Evolutionary conservation across 2,113 vertebrate genomes (phyloP).

Genomic region (Laticauda colubrina): DNA sequence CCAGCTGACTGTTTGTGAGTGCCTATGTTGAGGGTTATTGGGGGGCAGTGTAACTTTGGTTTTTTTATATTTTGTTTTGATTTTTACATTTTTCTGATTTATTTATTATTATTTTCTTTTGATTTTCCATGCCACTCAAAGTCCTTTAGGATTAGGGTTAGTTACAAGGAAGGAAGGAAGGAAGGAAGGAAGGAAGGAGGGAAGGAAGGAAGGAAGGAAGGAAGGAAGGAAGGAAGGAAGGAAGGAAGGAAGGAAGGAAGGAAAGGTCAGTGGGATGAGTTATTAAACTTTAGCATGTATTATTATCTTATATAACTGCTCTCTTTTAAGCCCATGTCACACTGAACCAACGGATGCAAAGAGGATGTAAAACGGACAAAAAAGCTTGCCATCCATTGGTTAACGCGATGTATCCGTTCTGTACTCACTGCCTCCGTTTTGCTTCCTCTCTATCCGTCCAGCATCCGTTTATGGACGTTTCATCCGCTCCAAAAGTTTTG

Average conservation of each 20-base stretch:
- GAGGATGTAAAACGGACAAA: too few relatives aligned
- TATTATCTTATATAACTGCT: background rate
- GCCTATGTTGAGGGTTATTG: background rate
- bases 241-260: background rate
- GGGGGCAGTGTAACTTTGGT: background rate
- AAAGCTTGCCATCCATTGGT: too few relatives aligned
- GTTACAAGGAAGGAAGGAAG: background rate
- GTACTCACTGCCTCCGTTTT: too few relatives aligned
- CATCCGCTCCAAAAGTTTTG: too few relatives aligned
- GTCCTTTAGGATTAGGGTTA: background rate
- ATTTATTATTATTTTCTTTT: background rate
- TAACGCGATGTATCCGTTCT: too few relatives aligned
- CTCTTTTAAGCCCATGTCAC: too few relatives aligned
- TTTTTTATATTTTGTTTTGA: background rate
- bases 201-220: background rate
- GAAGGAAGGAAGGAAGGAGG: background rate
- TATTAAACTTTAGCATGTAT: background rate
- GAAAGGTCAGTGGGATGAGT: background rate
- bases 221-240: too few relatives aligned
- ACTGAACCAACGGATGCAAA: too few relatives aligned
- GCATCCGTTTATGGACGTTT: too few relatives aligned
- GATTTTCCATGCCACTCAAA: background rate
- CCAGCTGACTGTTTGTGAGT: background rate
- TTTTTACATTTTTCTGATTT: background rate
- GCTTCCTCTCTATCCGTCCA: too few relatives aligned